Conservation (phyloP, 1,140 invertebrate species). For the Drosophila carrolli region DNA sequence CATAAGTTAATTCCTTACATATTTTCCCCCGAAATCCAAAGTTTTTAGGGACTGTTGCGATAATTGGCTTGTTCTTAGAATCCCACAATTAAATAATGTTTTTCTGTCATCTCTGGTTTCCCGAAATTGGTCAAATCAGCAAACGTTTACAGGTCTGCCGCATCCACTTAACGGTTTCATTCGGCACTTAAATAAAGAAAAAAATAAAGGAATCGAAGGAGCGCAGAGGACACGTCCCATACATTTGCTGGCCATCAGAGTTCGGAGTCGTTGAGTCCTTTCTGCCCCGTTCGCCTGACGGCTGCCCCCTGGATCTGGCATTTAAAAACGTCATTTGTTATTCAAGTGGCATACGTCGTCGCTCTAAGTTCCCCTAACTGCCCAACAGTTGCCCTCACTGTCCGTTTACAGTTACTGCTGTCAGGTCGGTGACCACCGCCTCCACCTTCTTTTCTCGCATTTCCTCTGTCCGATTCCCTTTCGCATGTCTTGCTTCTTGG, state of each 20-base stretch:
- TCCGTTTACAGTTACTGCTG: constrained; percentile 61
- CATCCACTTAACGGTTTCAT: constrained; percentile 68
- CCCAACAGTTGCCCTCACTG: constrained; percentile 53
- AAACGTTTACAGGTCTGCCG: constrained; percentile 50
- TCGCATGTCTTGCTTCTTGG: constrained; percentile 4
- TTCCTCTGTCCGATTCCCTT: constrained; percentile 11
- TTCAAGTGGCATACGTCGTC: constrained; percentile 81
- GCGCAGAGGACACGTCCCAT: constrained; percentile 59
- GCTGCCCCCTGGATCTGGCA: constrained; percentile 55
- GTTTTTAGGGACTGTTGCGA: background rate
- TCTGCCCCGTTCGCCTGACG: constrained; percentile 1
- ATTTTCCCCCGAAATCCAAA: no score
- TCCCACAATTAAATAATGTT: constrained; percentile 31
- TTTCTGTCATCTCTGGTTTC: constrained; percentile 1
- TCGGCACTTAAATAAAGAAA: constrained; percentile 27
- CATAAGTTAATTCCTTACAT: no score
- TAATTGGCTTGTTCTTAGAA: background rate
- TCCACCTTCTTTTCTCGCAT: constrained; percentile 5
- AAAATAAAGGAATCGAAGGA: constrained; percentile 36
- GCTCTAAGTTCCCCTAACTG: constrained; percentile 78
- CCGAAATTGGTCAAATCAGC: constrained; percentile 69
- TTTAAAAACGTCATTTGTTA: constrained; percentile 82
- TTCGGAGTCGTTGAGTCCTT: constrained; percentile 31
- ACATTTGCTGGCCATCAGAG: constrained; percentile 74
- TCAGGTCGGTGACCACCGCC: constrained; percentile 6